Evolutionary conservation across 1,140 invertebrate genomes (phyloP).

Genomic region (Drosophila ambigua): DNA sequence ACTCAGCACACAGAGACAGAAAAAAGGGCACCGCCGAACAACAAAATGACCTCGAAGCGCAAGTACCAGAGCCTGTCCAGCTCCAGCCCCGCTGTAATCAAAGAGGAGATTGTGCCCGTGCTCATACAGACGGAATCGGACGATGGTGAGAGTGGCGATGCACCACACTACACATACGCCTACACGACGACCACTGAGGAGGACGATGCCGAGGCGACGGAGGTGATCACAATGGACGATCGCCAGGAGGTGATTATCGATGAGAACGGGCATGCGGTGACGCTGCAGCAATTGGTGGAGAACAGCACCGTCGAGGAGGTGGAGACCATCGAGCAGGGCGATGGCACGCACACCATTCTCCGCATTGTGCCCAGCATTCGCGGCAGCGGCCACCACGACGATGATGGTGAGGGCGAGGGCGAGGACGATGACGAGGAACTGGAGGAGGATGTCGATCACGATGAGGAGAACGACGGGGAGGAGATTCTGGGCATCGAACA

Average conservation of each 20-base stretch:
- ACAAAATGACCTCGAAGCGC: conserved; percentile 70
- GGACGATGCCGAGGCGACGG: conserved; percentile 68
- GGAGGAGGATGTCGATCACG: conserved; percentile 42
- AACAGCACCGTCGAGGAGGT: conserved; percentile 77
- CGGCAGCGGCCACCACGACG: conserved; percentile 23
- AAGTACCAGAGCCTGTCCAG: conserved; percentile 60
- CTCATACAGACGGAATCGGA: conserved; percentile 64
- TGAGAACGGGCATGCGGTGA: conserved; percentile 77
- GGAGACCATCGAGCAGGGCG: conserved; percentile 74
- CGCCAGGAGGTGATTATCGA: conserved; percentile 79
- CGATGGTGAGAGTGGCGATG: conserved; percentile 35
- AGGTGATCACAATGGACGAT: conserved; percentile 65
- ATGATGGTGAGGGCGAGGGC: conserved; percentile 30
- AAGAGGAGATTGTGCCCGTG: conserved; percentile 74
- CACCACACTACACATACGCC: conserved; percentile 72
- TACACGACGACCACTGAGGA: conserved; percentile 65
- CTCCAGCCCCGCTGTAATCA: conserved; percentile 27
- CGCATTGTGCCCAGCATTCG: conserved; percentile 69
- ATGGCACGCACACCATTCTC: conserved; percentile 79
- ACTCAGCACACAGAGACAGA: not conserved
- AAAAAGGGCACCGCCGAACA: not conserved
- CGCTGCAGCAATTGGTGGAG: conserved; percentile 74
- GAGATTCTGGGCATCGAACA: conserved; percentile 5
- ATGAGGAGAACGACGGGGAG: conserved; percentile 53
- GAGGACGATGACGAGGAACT: conserved; percentile 39